phyloP scores from a whole-genome alignment of 2,797 vertebrate species.

The Sebastiscus albofasciatus region DNA sequence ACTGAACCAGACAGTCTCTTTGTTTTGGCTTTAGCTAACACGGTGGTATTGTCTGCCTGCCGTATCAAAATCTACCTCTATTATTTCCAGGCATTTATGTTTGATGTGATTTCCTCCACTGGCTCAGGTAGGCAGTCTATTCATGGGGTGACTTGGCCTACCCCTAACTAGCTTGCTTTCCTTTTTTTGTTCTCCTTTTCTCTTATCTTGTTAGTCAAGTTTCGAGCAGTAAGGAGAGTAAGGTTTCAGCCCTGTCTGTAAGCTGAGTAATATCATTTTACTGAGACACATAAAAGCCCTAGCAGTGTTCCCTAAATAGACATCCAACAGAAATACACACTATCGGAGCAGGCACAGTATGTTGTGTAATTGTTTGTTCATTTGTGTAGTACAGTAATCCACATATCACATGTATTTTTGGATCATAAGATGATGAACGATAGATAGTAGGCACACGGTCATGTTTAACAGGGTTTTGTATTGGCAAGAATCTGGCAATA shows the following conservation, averaged over 20 bases:
- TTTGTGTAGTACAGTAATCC: constrained; percentile 35
- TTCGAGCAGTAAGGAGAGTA: constrained; percentile 51
- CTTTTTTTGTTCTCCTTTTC: constrained; percentile 48
- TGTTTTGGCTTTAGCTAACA: constrained; percentile 45
- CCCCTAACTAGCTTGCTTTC: constrained; percentile 27
- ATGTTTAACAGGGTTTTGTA: no score
- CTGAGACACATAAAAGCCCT: constrained; percentile 42
- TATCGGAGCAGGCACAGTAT: neutral
- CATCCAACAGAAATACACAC: constrained; percentile 5
- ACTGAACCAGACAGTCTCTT: constrained; percentile 49
- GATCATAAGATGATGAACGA: neutral
- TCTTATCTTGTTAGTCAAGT: constrained; percentile 61
- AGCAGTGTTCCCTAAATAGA: constrained; percentile 53
- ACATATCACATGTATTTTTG: neutral
- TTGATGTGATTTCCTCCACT: constrained; percentile 51
- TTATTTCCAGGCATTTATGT: constrained; percentile 42
- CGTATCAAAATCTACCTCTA: constrained; percentile 37
- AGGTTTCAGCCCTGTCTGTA: constrained; percentile 58
- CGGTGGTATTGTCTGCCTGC: constrained; percentile 49
- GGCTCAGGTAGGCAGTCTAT: constrained; percentile 45
- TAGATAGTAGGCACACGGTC: neutral
- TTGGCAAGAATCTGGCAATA: no score
- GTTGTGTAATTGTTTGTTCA: constrained; percentile 15
- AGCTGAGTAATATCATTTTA: constrained; percentile 66
- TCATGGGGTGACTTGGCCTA: constrained; percentile 32